Conservation (phyloP, 2,113 vertebrate species). For the Etheostoma spectabile region DNA sequence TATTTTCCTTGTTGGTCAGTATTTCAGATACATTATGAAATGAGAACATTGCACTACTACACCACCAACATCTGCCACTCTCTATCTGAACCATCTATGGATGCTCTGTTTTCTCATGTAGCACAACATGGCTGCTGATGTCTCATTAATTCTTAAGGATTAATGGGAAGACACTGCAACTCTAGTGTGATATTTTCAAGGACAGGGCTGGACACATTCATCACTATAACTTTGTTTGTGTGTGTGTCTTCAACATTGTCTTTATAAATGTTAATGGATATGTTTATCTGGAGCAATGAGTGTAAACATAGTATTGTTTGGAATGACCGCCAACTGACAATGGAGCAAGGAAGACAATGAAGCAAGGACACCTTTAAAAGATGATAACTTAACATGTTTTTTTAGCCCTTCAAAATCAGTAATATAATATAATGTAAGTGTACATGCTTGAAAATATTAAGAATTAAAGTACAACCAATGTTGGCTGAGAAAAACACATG, state of each 20-base stretch:
- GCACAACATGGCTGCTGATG: not conserved
- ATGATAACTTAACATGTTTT: not conserved
- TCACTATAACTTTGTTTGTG: not conserved
- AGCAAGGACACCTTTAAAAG: not conserved
- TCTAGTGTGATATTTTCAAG: not conserved
- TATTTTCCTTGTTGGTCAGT: not conserved
- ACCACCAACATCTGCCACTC: not conserved
- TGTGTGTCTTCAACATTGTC: constrained; percentile 2
- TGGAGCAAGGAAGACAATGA: no score
- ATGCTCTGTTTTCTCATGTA: not conserved
- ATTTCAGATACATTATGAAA: not conserved
- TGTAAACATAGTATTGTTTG: constrained; percentile 64
- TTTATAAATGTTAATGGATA: constrained; percentile 37
- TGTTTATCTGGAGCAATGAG: constrained; percentile 54
- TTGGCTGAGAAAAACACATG: not conserved
- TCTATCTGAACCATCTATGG: not conserved
- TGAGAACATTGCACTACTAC: no score
- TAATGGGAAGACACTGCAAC: not conserved
- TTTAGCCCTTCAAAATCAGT: not conserved
- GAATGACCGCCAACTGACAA: constrained; percentile 1
- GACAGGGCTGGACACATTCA: not conserved
- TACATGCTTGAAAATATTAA: no score
- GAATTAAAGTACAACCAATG: not conserved
- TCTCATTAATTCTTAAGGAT: constrained; percentile 1
- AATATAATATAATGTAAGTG: no score